Evolutionary conservation across 2,888 invertebrate genomes (phyloP).

Genomic region (Tolmerus cingulatus): DNA sequence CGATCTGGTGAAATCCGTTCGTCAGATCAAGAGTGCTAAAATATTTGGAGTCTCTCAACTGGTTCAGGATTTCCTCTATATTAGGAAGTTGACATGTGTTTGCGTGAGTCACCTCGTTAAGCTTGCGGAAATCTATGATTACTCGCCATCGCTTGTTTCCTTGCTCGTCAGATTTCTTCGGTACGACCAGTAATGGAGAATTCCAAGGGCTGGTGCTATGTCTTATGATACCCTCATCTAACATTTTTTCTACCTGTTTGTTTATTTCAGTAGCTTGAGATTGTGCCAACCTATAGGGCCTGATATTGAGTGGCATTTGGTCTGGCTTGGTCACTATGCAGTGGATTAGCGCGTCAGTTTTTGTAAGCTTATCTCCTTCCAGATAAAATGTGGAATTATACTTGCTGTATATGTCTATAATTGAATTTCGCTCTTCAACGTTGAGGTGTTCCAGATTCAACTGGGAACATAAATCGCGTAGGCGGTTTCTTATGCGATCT

Average conservation of each 20-base stretch:
- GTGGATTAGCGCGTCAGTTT: background rate
- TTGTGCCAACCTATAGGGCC: background rate
- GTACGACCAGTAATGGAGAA: background rate
- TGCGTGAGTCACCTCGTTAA: background rate
- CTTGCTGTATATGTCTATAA: background rate
- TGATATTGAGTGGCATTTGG: background rate
- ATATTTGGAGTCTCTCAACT: background rate
- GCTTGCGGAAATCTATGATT: background rate
- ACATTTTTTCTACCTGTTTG: background rate
- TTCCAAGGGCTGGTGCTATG: background rate
- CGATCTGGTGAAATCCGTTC: background rate
- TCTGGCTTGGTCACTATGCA: background rate
- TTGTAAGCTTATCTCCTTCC: background rate
- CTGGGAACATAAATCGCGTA: background rate
- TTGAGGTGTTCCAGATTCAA: background rate
- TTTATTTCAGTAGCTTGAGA: background rate
- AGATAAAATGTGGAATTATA: background rate
- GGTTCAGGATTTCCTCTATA: background rate
- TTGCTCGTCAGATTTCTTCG: background rate
- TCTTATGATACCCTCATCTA: background rate
- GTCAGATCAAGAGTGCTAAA: background rate
- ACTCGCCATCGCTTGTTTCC: background rate
- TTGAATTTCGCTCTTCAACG: background rate
- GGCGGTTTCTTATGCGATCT: background rate
- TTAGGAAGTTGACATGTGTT: background rate